Conservation (phyloP, 2,888 invertebrate genomes). For the Sepiola atlantica region DNA sequence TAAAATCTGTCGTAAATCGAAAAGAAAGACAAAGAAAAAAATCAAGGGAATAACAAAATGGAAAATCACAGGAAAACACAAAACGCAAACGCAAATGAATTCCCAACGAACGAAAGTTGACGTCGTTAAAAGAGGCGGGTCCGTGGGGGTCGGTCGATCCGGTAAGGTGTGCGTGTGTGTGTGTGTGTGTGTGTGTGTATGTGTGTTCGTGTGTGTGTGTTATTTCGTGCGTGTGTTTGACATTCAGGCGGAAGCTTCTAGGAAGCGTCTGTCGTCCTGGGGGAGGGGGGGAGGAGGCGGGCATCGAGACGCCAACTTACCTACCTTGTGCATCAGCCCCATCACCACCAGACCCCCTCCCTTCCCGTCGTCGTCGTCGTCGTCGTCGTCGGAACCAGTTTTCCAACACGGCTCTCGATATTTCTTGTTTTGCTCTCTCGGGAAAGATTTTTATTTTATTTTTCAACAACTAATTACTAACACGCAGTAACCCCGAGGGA, state of each 20-base stretch:
- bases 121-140: not conserved
- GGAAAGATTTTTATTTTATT: not conserved
- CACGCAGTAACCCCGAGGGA: not conserved
- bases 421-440: not conserved
- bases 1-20: not conserved
- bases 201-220: too few relatives aligned
- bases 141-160: too few relatives aligned
- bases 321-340: not conserved
- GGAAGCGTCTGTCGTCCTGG: not conserved
- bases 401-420: not conserved
- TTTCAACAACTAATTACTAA: conserved; percentile 22
- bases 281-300: not conserved
- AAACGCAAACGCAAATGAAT: not conserved
- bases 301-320: not conserved
- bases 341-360: not conserved
- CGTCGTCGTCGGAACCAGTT: not conserved
- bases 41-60: not conserved
- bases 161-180: too few relatives aligned
- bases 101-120: not conserved
- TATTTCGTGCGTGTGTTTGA: not conserved
- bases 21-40: not conserved
- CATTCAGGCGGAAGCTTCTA: not conserved
- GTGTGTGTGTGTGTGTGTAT: too few relatives aligned
- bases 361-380: too few relatives aligned
- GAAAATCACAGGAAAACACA: not conserved